These are phyloP conservation scores for Oreocharis arfaki DNA, from an alignment of 2,113 vertebrate species.

Conservation along the genomic window DNA sequence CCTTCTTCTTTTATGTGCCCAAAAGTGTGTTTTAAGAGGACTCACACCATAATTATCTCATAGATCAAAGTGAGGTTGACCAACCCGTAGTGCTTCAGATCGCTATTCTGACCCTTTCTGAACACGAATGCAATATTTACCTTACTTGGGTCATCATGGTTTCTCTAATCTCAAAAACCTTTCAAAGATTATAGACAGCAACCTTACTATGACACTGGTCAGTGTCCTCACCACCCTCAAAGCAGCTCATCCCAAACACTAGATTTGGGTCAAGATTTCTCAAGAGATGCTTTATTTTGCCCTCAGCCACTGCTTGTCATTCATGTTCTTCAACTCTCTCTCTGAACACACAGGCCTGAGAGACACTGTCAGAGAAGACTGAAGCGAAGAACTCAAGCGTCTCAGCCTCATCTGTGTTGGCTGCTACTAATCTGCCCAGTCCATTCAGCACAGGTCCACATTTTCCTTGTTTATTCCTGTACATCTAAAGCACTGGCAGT, in stretches of 20 bases:
- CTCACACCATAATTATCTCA: not conserved
- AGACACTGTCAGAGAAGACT: not conserved
- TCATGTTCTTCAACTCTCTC: not conserved
- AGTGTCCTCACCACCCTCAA: not conserved
- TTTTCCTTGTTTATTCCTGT: not conserved
- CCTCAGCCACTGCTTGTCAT: not conserved
- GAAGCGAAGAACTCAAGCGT: not conserved
- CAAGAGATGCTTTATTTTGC: not conserved
- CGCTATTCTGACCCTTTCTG: not conserved
- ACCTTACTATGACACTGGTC: not conserved
- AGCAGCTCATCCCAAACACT: not conserved
- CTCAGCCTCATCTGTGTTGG: not conserved
- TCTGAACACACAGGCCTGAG: not conserved
- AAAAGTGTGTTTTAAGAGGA: not conserved
- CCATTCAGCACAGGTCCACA: not conserved
- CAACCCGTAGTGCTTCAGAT: not conserved
- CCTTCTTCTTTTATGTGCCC: not conserved
- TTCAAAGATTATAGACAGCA: not conserved
- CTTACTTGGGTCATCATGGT: not conserved
- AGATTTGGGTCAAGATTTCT: not conserved
- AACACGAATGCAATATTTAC: not conserved
- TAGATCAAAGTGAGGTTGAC: not conserved
- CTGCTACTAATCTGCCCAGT: not conserved
- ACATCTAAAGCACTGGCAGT: not conserved
- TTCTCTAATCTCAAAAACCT: not conserved